Evolutionary conservation across 2,888 invertebrate species (phyloP).

Genomic region (Sinopyrophorus schimmeli): DNA sequence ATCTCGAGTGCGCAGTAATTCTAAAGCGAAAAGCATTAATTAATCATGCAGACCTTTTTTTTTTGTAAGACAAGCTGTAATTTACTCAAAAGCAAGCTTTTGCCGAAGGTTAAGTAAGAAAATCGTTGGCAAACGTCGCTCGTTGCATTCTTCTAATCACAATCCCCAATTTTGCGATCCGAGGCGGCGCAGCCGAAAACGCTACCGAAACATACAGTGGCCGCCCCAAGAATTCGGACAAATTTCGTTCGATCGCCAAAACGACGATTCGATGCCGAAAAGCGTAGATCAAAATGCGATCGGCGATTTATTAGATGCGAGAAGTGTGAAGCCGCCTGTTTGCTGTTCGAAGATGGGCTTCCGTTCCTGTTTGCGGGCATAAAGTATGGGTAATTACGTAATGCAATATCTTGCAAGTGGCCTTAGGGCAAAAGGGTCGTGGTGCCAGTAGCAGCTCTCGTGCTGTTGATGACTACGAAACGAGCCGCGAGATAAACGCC

Average conservation of each 20-base stretch:
- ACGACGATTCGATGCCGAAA: too few relatives aligned
- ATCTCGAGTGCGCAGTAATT: not conserved
- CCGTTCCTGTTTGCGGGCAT: slow-evolving; percentile 26
- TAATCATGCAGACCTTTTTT: not conserved
- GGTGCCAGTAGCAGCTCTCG: slow-evolving; percentile 44
- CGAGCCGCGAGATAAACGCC: slow-evolving; percentile 41
- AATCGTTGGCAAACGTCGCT: not conserved
- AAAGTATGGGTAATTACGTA: slow-evolving; percentile 32
- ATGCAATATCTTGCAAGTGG: slow-evolving; percentile 35
- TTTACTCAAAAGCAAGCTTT: not conserved
- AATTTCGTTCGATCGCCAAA: too few relatives aligned
- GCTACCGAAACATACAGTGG: too few relatives aligned
- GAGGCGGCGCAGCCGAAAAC: too few relatives aligned
- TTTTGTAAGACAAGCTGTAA: not conserved
- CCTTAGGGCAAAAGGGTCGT: slow-evolving; percentile 37
- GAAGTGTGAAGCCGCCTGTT: slow-evolving; percentile 29
- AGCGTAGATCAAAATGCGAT: too few relatives aligned
- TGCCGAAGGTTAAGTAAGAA: too few relatives aligned
- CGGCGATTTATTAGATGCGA: too few relatives aligned
- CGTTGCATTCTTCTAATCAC: not conserved
- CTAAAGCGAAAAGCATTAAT: slow-evolving; percentile 1
- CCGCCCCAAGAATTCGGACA: too few relatives aligned
- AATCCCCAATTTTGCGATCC: not conserved
- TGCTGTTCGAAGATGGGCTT: slow-evolving; percentile 24
- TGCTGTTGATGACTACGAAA: slow-evolving; percentile 41